These are phyloP conservation scores for Zophobas morio DNA, from an alignment of 1,140 invertebrate genomes.

Conservation along the genomic window DNA sequence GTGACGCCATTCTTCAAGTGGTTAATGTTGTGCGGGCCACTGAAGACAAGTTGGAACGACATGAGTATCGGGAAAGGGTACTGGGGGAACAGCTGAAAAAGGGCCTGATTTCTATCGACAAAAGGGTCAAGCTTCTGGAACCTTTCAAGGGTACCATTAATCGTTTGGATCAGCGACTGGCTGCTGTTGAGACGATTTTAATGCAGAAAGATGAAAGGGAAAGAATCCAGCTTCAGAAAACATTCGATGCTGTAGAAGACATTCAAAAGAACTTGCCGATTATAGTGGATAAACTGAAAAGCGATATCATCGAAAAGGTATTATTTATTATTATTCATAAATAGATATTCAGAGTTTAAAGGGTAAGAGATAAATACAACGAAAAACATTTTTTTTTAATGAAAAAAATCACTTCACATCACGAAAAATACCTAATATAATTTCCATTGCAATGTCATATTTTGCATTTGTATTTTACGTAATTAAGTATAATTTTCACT, in stretches of 20 bases:
- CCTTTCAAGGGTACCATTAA: slow-evolving; percentile 76
- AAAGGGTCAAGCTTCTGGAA: slow-evolving; percentile 79
- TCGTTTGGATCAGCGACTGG: slow-evolving; percentile 78
- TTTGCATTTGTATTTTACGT: no score
- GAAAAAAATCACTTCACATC: no score
- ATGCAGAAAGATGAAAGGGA: slow-evolving; percentile 80
- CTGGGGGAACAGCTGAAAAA: slow-evolving; percentile 86
- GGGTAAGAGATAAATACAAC: no score
- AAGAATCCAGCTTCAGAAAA: slow-evolving; percentile 78
- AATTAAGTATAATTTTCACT: no score
- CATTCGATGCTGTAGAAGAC: slow-evolving; percentile 76
- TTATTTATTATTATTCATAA: neutral
- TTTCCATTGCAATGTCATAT: no score
- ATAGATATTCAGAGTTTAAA: no score
- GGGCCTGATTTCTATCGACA: slow-evolving; percentile 79
- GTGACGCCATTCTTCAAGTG: slow-evolving; percentile 85
- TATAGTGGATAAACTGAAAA: slow-evolving; percentile 66
- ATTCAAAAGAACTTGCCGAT: slow-evolving; percentile 76
- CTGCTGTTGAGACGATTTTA: slow-evolving; percentile 78
- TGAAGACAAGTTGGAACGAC: slow-evolving; percentile 87
- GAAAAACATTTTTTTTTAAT: no score
- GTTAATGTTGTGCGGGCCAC: slow-evolving; percentile 85
- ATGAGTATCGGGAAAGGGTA: slow-evolving; percentile 85
- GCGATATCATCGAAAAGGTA: slow-evolving; percentile 60
- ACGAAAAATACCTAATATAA: no score